These are phyloP conservation scores for Cabera pusaria DNA, from an alignment of 2,888 invertebrate species.

Conservation along the genomic window DNA sequence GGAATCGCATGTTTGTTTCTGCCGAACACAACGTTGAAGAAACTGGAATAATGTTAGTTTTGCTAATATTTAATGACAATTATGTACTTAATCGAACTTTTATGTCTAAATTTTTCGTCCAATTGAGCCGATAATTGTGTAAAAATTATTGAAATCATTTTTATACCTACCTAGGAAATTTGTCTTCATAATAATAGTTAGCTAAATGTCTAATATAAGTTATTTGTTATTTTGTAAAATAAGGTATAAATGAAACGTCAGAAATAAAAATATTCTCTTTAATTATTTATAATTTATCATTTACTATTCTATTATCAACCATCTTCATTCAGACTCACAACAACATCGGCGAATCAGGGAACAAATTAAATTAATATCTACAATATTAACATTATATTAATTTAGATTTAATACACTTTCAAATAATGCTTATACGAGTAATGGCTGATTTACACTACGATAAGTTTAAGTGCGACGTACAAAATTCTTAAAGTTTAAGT, in stretches of 20 bases:
- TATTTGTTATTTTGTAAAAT: no score
- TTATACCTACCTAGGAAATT: no score
- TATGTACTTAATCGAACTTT: no score
- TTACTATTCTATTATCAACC: conserved; percentile 64
- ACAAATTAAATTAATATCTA: conserved; percentile 55
- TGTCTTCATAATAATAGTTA: no score
- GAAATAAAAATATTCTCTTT: conserved; percentile 75
- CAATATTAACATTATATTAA: conserved; percentile 34
- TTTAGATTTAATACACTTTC: conserved; percentile 33
- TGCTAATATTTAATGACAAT: no score
- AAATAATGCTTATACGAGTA: conserved; percentile 36
- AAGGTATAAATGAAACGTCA: conserved; percentile 35
- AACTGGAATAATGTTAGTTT: conserved; percentile 56
- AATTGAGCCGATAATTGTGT: no score
- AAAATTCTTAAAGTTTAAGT: no score
- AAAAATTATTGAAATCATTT: no score
- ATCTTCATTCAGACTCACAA: conserved; percentile 64
- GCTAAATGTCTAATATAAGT: no score
- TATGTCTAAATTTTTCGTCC: no score
- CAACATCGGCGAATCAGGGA: conserved; percentile 62
- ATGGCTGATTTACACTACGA: no score
- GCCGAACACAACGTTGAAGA: conserved; percentile 74
- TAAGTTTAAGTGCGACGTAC: no score
- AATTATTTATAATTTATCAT: conserved; percentile 77
- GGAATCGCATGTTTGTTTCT: conserved; percentile 61